Base-by-base conservation (phyloP, 2,113 vertebrate genomes). In the Collichthys lucidus region DNA sequence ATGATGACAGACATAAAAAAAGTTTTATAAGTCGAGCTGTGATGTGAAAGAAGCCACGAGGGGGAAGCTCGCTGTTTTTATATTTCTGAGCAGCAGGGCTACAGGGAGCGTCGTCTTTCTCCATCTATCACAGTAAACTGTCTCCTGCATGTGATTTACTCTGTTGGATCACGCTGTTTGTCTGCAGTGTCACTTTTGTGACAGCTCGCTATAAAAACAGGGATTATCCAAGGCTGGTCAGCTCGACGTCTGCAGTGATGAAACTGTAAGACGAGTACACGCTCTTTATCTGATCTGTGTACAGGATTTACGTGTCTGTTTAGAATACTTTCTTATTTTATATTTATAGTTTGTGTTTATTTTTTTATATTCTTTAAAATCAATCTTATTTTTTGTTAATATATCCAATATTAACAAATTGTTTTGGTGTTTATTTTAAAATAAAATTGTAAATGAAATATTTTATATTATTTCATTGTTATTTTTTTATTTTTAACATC, bases 151-250 rank as follows among this genome's bases (percentile, higher is more conserved):
- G 17, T 69, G 19, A 81, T 86, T 81, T 24, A 56, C 3, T 68
- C 69, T 71, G 80, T 76, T 80, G 4, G 16, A 67, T 84, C 82
- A 56, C 49, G 56, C 83, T 71, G 68, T 60, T 31, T n/a, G 73
- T 62, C 84, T 69, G n/a, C 49, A 5, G 44, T 17, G 44, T 78
- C 69, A 29, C 56, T 26, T 60, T 1, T 50, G 40, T 80, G 83
- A 88, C 81, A 77, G 77, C 42, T 29, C 29, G 6, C 59, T n/a
- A 24, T 63, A 80, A 75, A 74, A 56, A 63, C 3, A 1, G 20
- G 55, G 20, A 60, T 57, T 68, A 80, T 85, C 63, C 26, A 69
- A 26, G 40, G 62, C 40, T 2, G 73, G 68, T 53, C 57, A 29
- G 47, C 59, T 75, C 44, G 9, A 73, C 5, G 49, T 60, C 69